Evolutionary conservation across 2,113 vertebrate genomes (phyloP).

Genomic region (Haplochromis vanheusdeni): DNA sequence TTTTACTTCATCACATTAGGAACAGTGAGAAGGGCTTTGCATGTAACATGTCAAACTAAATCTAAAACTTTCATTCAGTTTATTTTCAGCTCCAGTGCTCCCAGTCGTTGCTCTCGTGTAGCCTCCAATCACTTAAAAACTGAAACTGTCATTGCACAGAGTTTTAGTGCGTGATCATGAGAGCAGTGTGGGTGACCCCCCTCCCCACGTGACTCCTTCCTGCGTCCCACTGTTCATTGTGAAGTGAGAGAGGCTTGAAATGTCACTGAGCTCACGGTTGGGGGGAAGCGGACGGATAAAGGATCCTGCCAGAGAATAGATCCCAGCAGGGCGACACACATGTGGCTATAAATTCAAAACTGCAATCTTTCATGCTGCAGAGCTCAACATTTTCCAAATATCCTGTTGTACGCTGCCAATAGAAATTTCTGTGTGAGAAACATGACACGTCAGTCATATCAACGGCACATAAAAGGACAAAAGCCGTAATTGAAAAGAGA

Average conservation of each 20-base stretch:
- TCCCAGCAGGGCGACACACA: not conserved
- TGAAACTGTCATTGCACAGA: not conserved
- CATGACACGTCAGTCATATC: not conserved
- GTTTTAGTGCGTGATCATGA: conserved; percentile 5
- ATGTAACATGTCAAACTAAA: not conserved
- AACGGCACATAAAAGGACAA: not conserved
- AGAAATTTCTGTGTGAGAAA: not conserved
- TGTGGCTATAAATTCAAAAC: not conserved
- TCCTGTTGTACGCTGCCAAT: not conserved
- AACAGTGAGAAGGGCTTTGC: not conserved
- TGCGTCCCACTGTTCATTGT: not conserved
- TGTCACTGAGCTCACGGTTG: not conserved
- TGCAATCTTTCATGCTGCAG: not conserved
- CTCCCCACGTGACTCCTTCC: not conserved
- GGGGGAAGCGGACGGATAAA: not conserved
- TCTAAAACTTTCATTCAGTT: not conserved
- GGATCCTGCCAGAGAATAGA: not conserved
- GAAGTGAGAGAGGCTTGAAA: not conserved
- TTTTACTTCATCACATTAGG: not conserved
- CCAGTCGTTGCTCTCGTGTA: not conserved
- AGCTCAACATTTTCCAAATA: not conserved
- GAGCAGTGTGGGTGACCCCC: not conserved
- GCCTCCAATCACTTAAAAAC: not conserved
- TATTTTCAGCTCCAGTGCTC: not conserved
- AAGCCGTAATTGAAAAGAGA: not conserved